phyloP scores from a whole-genome alignment of 2,113 vertebrate species.

The Sylvicapra grimmia region DNA sequence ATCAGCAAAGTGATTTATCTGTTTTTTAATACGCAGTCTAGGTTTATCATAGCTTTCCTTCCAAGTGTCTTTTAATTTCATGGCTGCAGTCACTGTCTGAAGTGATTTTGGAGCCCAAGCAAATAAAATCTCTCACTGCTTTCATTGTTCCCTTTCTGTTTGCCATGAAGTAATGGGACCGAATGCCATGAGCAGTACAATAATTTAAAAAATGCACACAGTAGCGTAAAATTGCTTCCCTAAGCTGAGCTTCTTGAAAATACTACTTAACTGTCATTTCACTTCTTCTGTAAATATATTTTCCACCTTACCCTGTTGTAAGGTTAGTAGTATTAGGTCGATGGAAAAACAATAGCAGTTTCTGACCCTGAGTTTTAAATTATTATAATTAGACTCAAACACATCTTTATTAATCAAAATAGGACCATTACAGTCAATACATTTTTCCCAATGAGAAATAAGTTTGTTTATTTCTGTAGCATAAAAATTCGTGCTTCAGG shows the following conservation, averaged over 20 bases:
- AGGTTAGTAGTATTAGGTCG: neutral
- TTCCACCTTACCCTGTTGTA: neutral
- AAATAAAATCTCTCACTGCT: neutral
- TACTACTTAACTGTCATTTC: neutral
- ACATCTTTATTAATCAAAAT: neutral
- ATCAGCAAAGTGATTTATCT: neutral
- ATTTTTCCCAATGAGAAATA: neutral
- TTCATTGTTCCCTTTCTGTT: neutral
- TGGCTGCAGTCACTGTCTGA: neutral
- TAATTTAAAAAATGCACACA: neutral
- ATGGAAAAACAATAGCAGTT: neutral
- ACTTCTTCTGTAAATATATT: neutral
- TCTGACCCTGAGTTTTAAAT: neutral
- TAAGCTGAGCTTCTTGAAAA: neutral
- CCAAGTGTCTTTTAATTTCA: neutral
- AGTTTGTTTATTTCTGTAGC: neutral
- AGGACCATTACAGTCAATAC: neutral
- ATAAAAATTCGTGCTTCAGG: neutral
- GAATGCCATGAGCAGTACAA: neutral
- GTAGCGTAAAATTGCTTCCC: neutral
- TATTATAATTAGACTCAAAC: neutral
- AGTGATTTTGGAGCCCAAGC: neutral
- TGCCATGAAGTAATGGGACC: neutral
- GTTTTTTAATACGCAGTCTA: neutral
- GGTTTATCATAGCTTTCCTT: neutral